Percentiles rank a stretch among this genome's conserved stretches.
Conservation (phyloP, 2,797 vertebrate genomes). For the Sitta carolinensis region DNA sequence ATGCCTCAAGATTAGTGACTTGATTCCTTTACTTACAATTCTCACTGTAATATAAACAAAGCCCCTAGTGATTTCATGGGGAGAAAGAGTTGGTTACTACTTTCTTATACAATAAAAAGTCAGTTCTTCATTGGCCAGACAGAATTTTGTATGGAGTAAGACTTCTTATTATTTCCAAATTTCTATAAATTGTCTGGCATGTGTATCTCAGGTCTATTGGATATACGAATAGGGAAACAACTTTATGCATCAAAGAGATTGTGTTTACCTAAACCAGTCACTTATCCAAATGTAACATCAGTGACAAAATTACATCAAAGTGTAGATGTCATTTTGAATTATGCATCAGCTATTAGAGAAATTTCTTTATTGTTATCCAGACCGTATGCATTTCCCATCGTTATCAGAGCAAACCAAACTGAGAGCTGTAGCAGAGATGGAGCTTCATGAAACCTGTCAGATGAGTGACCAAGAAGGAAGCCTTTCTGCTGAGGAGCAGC, state of each 20-base stretch:
- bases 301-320: neutral
- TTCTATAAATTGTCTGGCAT: neutral
- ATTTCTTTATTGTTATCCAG: slow-evolving; percentile 59
- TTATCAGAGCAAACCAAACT: slow-evolving; percentile 11
- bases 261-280: neutral
- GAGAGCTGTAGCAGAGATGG: slow-evolving; percentile 14
- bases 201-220: neutral
- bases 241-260: neutral
- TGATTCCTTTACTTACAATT: neutral
- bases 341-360: neutral
- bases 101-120: neutral
- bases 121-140: neutral
- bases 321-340: slow-evolving; percentile 14
- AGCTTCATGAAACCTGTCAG: slow-evolving; percentile 31
- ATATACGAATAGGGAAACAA: neutral
- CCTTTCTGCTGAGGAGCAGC: slow-evolving; percentile 61
- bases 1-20: neutral
- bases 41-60: neutral
- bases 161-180: neutral
- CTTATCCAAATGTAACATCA: neutral
- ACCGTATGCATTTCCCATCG: slow-evolving; percentile 13
- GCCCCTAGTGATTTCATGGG: neutral
- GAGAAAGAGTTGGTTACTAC: neutral
- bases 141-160: neutral
- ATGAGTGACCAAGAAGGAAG: slow-evolving; percentile 63